phyloP scores from a whole-genome alignment of 2,113 vertebrate species.

The Hiodon alosoides region DNA sequence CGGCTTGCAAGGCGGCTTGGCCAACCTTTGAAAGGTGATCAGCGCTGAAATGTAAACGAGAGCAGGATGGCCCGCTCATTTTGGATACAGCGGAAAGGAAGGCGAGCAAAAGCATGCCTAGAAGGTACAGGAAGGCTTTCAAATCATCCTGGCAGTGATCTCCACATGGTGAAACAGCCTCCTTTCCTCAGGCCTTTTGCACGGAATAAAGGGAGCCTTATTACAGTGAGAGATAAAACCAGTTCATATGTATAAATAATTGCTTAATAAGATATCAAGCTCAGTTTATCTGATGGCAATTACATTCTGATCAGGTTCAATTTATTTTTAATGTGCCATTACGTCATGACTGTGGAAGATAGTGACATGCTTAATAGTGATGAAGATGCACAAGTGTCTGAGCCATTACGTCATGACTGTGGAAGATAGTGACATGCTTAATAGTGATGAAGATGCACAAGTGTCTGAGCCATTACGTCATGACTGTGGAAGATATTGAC shows the following conservation, averaged over 20 bases:
- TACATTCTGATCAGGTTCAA: slow-evolving; percentile 39
- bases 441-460: slow-evolving; percentile 28
- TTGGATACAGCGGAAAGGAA: background rate
- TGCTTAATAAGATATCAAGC: slow-evolving; percentile 43
- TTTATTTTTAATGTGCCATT: slow-evolving; percentile 40
- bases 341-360: slow-evolving; percentile 26
- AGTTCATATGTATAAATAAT: slow-evolving; percentile 22
- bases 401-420: slow-evolving; percentile 29
- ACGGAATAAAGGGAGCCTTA: slow-evolving; percentile 15
- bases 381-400: slow-evolving; percentile 26
- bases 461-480: slow-evolving; percentile 32
- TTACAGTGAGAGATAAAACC: background rate
- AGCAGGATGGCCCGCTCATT: slow-evolving; percentile 11
- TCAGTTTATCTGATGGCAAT: slow-evolving; percentile 29
- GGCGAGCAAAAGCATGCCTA: slow-evolving; percentile 8
- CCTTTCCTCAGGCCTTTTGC: slow-evolving; percentile 10
- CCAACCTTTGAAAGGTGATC: too few species aligned
- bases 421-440: slow-evolving; percentile 30
- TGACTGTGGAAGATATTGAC: slow-evolving; percentile 29
- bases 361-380: slow-evolving; percentile 33
- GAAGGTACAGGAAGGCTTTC: slow-evolving; percentile 29
- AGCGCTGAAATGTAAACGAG: background rate
- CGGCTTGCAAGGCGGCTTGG: too few species aligned
- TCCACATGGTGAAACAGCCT: slow-evolving; percentile 9
- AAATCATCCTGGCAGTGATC: slow-evolving; percentile 13